Conservation (phyloP, 53 echinoderm and acorn worm species). For the Patiria pectinifera region DNA sequence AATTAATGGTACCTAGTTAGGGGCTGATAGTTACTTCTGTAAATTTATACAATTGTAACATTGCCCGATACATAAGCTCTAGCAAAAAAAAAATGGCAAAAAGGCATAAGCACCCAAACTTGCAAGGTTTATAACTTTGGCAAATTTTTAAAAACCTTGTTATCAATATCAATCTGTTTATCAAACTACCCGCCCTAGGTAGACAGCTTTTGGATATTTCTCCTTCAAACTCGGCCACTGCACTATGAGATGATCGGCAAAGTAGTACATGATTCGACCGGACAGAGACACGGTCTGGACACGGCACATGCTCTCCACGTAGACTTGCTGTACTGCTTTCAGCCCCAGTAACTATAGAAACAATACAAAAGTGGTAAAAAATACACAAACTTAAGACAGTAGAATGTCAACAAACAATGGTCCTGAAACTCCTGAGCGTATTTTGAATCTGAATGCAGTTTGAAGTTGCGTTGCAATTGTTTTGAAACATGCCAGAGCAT, state of each 20-base stretch:
- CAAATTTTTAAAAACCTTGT: no score
- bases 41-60: no score
- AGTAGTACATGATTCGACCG: conserved; percentile 94
- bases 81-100: no score
- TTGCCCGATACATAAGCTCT: no score
- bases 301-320: conserved; percentile 96
- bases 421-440: neutral
- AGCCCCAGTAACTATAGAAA: conserved; percentile 80
- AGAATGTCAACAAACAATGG: neutral
- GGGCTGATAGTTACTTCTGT: no score
- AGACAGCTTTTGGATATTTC: conserved; percentile 84
- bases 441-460: no score
- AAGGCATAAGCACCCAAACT: no score
- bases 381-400: neutral
- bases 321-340: conserved; percentile 88
- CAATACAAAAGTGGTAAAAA: neutral
- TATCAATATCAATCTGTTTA: no score
- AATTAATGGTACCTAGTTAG: no score
- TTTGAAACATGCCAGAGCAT: no score
- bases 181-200: conserved; percentile 86
- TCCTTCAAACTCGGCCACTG: conserved; percentile 91
- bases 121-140: no score
- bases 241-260: conserved; percentile 93
- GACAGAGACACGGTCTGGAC: conserved; percentile 90
- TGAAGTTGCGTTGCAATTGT: no score